Conservation (phyloP, 2,113 vertebrate genomes). For the Azemiops feae region DNA sequence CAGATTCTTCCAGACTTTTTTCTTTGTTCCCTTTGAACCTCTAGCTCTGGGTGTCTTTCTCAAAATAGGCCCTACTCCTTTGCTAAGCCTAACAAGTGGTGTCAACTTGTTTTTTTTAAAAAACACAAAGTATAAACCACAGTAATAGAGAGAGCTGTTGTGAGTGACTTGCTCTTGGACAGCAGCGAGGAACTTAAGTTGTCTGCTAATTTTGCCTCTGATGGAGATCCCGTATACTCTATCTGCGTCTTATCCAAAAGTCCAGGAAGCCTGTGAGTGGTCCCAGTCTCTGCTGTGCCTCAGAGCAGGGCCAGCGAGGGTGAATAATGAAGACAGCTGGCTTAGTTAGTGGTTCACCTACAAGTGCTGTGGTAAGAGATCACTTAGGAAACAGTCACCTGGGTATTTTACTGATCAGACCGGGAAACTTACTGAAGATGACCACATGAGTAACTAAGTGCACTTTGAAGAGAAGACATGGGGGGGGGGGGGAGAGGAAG, state of each 20-base stretch:
- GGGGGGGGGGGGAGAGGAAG: too few relatives aligned
- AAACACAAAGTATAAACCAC: not conserved
- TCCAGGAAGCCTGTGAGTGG: not conserved
- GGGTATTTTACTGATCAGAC: not conserved
- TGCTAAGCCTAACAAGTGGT: not conserved
- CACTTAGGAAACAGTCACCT: not conserved
- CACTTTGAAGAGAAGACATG: not conserved
- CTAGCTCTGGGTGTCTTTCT: not conserved
- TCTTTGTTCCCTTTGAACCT: not conserved
- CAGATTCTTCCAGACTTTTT: not conserved
- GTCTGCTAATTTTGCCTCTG: not conserved
- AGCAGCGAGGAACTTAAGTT: not conserved
- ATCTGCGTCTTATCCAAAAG: not conserved
- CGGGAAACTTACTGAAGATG: not conserved
- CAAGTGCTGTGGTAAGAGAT: not conserved
- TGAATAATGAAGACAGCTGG: not conserved
- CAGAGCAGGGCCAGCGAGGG: not conserved
- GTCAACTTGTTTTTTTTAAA: not conserved
- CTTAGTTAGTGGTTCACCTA: not conserved
- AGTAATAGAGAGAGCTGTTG: not conserved
- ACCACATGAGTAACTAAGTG: not conserved
- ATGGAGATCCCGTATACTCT: not conserved
- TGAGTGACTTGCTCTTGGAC: not conserved
- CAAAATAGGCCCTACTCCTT: not conserved
- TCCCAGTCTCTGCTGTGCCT: not conserved